Evolutionary conservation across 2,797 vertebrate genomes (phyloP), one percentile per base, ranked within the genome.

Genomic region (Malacoctenus gilli): DNA sequence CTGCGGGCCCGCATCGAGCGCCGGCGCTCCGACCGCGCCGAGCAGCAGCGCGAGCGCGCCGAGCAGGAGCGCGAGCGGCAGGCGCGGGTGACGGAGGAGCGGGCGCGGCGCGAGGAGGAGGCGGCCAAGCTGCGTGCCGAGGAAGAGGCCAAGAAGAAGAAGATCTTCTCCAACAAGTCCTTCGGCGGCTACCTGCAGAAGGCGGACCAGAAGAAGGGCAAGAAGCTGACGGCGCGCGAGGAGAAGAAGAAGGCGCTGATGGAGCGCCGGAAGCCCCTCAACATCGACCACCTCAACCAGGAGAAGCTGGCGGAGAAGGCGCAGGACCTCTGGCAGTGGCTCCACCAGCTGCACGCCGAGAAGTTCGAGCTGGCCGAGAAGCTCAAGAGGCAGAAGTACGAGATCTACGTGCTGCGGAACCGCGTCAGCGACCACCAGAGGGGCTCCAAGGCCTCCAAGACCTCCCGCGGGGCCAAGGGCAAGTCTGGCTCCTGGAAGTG

Each of bases 141-240:
- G 22, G 92, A 93, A 53, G 92, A 93, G 0, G 91, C 91, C 36
- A 92, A 91, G 83, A 93, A 93, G 69, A 93, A 92, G 83, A 91
- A 82, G 67, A 84, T 87, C 5, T 91, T 92, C 75, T 86, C 87
- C 74, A 93, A 92, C 81, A 93, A 92, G 80, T 87, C 89, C 0
- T 93, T 89, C 0, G 91, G 91, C 0, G 90, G 92, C 51, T 93
- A 91, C 83, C 80, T 93, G 52, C 91, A 93, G 83, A 93, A 91
- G 60, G 90, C 84, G 22, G 92, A 93, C 60, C 90, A 87, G 87
- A 92, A 90, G 78, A 92, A 90, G 59, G 91, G 91, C 46, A 93
- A 92, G 83, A 93, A 87, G 80, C 78, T 92, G 57, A 93, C 92
- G 0, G 92, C 88, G 0, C 79, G 92, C 0, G 92, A 93, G 61